These are phyloP conservation scores for Osmerus eperlanus DNA, from an alignment of 2,113 vertebrate species.

Conservation along the genomic window DNA sequence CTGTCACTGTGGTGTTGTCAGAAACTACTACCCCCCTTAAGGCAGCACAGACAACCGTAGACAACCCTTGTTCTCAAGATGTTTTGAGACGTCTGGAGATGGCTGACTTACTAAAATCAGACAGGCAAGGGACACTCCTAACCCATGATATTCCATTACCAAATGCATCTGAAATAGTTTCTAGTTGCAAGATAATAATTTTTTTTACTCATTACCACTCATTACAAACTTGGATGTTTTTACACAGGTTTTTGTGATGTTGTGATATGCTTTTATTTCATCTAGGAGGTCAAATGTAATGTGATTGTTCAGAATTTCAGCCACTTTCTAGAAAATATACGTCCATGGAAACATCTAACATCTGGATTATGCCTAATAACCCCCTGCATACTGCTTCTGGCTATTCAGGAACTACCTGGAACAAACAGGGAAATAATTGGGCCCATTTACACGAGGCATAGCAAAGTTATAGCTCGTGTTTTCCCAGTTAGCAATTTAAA, in stretches of 20 bases:
- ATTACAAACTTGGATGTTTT: too few relatives aligned
- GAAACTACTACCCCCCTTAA: background rate
- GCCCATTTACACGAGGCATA: conserved; percentile 17
- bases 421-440: background rate
- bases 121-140: too few relatives aligned
- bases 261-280: too few relatives aligned
- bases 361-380: conserved; percentile 41
- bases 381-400: conserved; percentile 13
- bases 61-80: too few relatives aligned
- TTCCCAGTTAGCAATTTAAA: background rate
- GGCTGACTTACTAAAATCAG: too few relatives aligned
- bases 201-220: too few relatives aligned
- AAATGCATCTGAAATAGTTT: too few relatives aligned
- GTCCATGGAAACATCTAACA: conserved; percentile 21
- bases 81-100: too few relatives aligned
- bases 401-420: conserved; percentile 13
- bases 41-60: background rate
- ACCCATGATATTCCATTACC: too few relatives aligned
- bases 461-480: conserved; percentile 22
- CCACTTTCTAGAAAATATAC: conserved; percentile 1
- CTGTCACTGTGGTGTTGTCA: conserved; percentile 6
- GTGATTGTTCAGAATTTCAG: background rate
- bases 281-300: background rate
- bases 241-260: too few relatives aligned
- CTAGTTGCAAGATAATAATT: too few relatives aligned